Percentiles rank a stretch among this genome's conserved stretches.
phyloP scores from a whole-genome alignment of 2,113 vertebrate genomes.

The Alexandromys fortis region DNA sequence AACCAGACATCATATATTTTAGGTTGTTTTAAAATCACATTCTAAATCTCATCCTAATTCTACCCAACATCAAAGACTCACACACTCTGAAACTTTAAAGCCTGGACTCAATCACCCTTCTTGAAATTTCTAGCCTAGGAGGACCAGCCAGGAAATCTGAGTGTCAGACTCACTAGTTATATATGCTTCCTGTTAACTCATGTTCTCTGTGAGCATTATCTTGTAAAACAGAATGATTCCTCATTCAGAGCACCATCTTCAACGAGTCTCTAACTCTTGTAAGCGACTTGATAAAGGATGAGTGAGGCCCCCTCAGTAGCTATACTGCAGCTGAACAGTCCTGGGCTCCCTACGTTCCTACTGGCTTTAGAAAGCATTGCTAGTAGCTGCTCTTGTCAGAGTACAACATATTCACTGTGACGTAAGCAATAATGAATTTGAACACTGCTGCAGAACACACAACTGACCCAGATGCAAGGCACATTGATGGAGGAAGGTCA shows the following conservation, averaged over 20 bases:
- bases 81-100: slow-evolving; percentile 13
- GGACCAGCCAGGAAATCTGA: neutral
- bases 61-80: neutral
- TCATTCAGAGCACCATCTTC: neutral
- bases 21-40: neutral
- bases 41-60: neutral
- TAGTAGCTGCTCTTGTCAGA: neutral
- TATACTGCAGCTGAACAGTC: neutral
- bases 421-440: neutral
- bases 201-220: neutral
- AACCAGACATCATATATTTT: neutral
- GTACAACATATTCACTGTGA: neutral
- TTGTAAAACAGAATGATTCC: neutral
- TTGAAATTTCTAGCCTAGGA: neutral
- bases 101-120: neutral
- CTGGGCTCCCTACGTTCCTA: neutral
- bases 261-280: neutral
- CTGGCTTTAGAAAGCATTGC: neutral
- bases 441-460: neutral
- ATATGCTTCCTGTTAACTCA: neutral
- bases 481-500: too few species aligned
- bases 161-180: neutral
- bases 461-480: neutral
- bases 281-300: neutral
- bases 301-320: neutral